Evolutionary conservation across 2,113 vertebrate genomes (phyloP).

Genomic region (Myotis davidii): DNA sequence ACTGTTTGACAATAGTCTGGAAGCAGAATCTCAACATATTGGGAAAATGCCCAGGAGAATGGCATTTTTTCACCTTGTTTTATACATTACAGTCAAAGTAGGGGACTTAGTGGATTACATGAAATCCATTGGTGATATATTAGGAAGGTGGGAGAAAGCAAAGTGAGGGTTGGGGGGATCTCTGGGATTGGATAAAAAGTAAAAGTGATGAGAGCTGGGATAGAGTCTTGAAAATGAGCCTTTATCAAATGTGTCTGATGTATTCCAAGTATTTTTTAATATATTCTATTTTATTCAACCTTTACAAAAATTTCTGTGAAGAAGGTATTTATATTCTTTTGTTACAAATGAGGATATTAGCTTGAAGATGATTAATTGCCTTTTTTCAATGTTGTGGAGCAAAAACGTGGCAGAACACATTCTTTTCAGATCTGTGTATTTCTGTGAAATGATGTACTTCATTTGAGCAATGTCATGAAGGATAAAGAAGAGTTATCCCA

Average conservation of each 20-base stretch:
- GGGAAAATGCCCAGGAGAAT: no score
- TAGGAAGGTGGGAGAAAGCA: no score
- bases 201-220: not conserved
- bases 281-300: not conserved
- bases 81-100: no score
- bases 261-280: not conserved
- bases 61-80: no score
- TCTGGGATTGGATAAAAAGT: no score
- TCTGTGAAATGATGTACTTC: constrained; percentile 12
- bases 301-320: not conserved
- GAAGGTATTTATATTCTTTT: not conserved
- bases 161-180: no score
- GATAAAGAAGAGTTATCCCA: not conserved
- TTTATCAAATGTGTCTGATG: not conserved
- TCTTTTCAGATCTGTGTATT: not conserved
- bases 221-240: not conserved
- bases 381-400: not conserved
- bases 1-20: no score
- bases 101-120: no score
- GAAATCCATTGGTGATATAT: no score
- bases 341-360: not conserved
- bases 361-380: not conserved
- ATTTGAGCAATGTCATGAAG: constrained; percentile 4
- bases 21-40: no score
- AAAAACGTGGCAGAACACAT: not conserved